phyloP scores from a whole-genome alignment of 1,140 invertebrate genomes.

The Halesus radiatus region DNA sequence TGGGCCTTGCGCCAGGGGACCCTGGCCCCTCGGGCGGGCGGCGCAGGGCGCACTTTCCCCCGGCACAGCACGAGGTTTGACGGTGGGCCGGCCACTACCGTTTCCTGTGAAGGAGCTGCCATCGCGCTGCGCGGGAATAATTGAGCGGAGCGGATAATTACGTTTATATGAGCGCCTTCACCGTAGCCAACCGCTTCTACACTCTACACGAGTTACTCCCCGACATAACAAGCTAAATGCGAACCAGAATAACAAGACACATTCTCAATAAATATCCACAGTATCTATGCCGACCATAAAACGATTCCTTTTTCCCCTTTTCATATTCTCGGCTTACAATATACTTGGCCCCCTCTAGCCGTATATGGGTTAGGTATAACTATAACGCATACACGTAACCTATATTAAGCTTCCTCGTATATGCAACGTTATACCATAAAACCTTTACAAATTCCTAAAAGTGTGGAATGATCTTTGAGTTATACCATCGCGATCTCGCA shows the following conservation, averaged over 20 bases:
- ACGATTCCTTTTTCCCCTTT: no score
- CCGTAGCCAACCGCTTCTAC: conserved; percentile 4
- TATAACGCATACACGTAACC: no score
- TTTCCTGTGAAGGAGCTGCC: conserved; percentile 36
- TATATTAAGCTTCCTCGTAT: background rate
- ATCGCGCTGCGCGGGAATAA: conserved; percentile 49
- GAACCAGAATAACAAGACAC: conserved; percentile 14
- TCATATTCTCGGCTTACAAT: no score
- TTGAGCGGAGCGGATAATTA: conserved; percentile 49
- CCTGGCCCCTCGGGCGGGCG: conserved; percentile 23
- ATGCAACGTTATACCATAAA: conserved; percentile 3
- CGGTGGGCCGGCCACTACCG: conserved; percentile 26
- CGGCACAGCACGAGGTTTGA: conserved; percentile 2
- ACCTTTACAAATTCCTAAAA: background rate
- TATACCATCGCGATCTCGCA: background rate
- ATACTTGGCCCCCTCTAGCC: background rate
- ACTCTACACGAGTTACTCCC: background rate
- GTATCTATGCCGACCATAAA: no score
- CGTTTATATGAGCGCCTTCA: conserved; percentile 45
- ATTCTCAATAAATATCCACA: background rate
- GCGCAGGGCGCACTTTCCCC: conserved; percentile 12
- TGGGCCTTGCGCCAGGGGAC: conserved; percentile 14
- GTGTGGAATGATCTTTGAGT: background rate
- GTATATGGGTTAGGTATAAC: background rate
- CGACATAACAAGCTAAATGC: background rate